These are phyloP conservation scores for Phaenicophaeus curvirostris DNA, from an alignment of 2,797 vertebrate species.

Conservation along the genomic window DNA sequence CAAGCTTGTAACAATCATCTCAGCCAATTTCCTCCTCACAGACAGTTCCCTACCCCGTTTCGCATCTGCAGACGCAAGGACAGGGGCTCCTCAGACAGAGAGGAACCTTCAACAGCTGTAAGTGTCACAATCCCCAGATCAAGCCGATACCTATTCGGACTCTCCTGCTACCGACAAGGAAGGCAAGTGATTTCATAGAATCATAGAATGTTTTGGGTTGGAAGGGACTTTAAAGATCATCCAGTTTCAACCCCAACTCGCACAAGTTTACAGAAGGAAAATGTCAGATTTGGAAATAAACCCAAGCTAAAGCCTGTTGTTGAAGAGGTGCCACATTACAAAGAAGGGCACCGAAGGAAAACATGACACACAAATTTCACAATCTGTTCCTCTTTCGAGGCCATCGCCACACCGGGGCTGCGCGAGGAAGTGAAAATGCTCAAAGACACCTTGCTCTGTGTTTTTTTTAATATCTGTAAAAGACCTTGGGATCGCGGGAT, in stretches of 20 bases:
- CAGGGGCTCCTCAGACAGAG: accelerated
- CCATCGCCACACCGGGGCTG: not conserved
- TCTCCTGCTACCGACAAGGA: not conserved
- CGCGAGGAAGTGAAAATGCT: not conserved
- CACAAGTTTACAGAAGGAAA: not conserved
- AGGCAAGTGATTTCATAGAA: not conserved
- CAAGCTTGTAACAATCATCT: not conserved
- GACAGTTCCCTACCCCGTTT: not conserved
- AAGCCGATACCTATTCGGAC: not conserved
- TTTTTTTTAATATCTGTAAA: not conserved
- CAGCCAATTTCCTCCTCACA: not conserved
- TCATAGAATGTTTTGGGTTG: too few species aligned
- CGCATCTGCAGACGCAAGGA: not conserved
- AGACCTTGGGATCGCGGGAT: not conserved
- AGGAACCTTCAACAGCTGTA: not conserved
- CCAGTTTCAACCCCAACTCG: too few species aligned
- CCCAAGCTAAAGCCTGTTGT: not conserved
- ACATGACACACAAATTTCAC: not conserved
- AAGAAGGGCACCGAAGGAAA: not conserved
- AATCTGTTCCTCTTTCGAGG: not conserved
- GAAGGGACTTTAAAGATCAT: too few species aligned
- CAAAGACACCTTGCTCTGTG: not conserved
- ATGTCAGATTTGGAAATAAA: not conserved
- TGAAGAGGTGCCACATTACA: not conserved
- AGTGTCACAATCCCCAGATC: not conserved